Conservation (phyloP, 1,140 invertebrate species). For the Manduca sexta region DNA sequence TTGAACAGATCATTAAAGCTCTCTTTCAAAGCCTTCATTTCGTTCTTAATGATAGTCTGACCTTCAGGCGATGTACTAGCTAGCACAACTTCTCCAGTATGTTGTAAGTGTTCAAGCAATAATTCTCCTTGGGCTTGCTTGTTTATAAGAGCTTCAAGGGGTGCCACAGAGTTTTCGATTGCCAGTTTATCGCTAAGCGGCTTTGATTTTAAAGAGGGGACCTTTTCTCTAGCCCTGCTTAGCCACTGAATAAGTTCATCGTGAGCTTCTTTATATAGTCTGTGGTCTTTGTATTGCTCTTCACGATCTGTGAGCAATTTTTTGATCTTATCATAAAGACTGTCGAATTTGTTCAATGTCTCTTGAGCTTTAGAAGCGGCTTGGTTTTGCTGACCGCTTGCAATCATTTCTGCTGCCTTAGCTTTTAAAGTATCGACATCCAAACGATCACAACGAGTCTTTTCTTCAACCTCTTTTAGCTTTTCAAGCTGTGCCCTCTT, state of each 20-base stretch:
- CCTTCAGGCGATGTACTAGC: constrained; percentile 86
- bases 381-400: constrained; percentile 87
- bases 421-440: constrained; percentile 92
- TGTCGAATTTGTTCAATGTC: constrained; percentile 86
- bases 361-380: constrained; percentile 88
- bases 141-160: constrained; percentile 88
- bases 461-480: constrained; percentile 90
- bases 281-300: constrained; percentile 90
- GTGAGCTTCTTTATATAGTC: constrained; percentile 90
- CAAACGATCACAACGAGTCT: constrained; percentile 91
- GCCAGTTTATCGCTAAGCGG: constrained; percentile 89
- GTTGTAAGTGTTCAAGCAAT: constrained; percentile 88
- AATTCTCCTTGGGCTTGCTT: constrained; percentile 93
- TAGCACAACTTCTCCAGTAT: constrained; percentile 89
- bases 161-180: constrained; percentile 89
- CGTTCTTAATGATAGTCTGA: constrained; percentile 86
- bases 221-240: constrained; percentile 88
- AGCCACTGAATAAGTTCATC: constrained; percentile 91
- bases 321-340: constrained; percentile 81
- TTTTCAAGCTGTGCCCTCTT: constrained; percentile 89
- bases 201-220: constrained; percentile 89
- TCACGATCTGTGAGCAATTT: constrained; percentile 85
- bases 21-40: constrained; percentile 87
- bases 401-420: constrained; percentile 91
- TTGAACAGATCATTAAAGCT: constrained; percentile 89